phyloP scores from a whole-genome alignment of 92 coral and sea anemone genomes.

The Porites rus region DNA sequence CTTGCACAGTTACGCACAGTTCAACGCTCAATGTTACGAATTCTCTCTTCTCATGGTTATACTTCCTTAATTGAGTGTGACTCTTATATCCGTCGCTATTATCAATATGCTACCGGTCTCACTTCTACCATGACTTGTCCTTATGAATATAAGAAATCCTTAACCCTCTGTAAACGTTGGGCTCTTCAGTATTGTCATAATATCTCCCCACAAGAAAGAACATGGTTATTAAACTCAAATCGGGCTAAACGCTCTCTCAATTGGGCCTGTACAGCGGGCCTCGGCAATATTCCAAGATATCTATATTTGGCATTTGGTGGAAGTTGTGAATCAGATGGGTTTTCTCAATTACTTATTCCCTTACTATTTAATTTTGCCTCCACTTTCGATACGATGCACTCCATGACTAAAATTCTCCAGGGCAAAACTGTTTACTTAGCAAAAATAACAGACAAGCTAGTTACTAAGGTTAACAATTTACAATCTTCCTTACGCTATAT shows the following conservation, averaged over 20 bases:
- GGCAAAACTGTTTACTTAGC: constrained; percentile 2
- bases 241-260: neutral
- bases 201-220: neutral
- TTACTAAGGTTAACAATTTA: neutral
- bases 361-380: too few species aligned
- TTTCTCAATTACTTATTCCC: neutral
- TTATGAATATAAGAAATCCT: neutral
- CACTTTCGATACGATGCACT: neutral
- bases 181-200: neutral
- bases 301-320: neutral
- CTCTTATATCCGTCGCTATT: neutral
- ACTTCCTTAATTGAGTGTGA: constrained; percentile 28
- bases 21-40: neutral
- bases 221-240: neutral
- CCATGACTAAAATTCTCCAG: neutral
- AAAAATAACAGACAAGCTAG: neutral
- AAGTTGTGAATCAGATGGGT: neutral
- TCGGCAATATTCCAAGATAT: neutral
- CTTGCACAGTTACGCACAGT: neutral
- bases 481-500: neutral
- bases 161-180: neutral
- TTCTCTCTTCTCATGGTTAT: constrained; percentile 10
- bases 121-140: neutral
- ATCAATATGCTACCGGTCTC: neutral
- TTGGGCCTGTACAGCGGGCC: neutral